Evolutionary conservation across 2,113 vertebrate genomes (phyloP), one percentile per base, ranked within the genome.

Genomic region (Megaceryle maxima): DNA sequence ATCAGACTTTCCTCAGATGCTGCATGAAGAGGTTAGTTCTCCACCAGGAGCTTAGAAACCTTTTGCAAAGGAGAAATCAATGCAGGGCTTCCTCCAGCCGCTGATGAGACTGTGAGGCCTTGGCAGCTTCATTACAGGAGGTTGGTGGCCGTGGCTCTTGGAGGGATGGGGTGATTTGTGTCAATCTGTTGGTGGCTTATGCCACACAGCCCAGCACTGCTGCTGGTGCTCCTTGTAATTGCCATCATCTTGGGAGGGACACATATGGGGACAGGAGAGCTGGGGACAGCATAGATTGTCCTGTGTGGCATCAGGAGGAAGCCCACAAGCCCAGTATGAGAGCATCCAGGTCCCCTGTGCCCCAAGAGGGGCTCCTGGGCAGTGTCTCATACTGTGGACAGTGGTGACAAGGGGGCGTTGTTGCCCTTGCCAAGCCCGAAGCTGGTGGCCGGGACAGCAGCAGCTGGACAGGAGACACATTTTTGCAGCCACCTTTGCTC

Each of bases 391-490:
- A 16, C 55, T 50, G 21, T 2, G 5, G 39, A 17, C 35, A 59
- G 43, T 19, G 56, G 31, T 59, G 59, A 60, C 21, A 37, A 57
- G 37, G n/a, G 43, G 28, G 53, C 29, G 2, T 10, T 10, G 21
- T 14, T 10, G 21, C 8, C n/a, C 24, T 55, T 19, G 2, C 37
- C 6, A 5, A 22, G 17, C 55, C 22, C 24, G 0, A 3, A 56
- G 31, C 53, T 79, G 41, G n/a, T 56, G 73, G n/a, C 51, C 4
- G 1, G 50, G 41, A 31, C 43, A 70, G 13, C 44, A 60, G n/a
- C 1, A 1, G 14, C 25, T 1, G 1, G n/a, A 11, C 5, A 3
- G 44, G 72, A 79, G 59, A 15, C 12, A 16, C 46, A 4, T 7
- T 87, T 87, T 67, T 62, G 41, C 55, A 51, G 28, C 26, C 1